Evolutionary conservation across 2,113 vertebrate genomes (phyloP), one percentile per base, ranked within the genome.

Genomic region (Cryptoleucopteryx plumbea): DNA sequence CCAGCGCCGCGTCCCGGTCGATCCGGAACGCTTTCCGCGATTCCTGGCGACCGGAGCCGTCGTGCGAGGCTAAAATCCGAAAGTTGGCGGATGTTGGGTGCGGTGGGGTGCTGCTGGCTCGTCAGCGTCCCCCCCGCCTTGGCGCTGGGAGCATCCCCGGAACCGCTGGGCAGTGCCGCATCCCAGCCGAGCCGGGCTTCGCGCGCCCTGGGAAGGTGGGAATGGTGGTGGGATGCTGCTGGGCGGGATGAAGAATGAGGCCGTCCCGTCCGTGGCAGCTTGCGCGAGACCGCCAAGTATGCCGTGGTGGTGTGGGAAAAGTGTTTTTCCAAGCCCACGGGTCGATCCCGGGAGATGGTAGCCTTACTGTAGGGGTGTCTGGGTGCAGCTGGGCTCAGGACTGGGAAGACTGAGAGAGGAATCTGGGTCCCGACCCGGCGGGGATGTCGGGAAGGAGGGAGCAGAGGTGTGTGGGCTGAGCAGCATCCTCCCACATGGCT

Each of bases 361-460:
- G 13, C 40, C 50, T 56, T 0, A 0, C 45, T 21, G 62, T 14
- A 10, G 38, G 22, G 23, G 2, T 63, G 34, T 29, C 55, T 29
- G 62, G 6, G 43, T 77, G 58, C 27, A 73, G 40, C 22, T 40
- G 16, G n/a, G 47, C 65, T 94, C 31, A 13, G 38, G 48, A 4
- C 8, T 63, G 12, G 31, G 34, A 31, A 71, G 36, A 11, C 27
- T 15, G 66, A 75, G 56, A 65, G 22, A 11, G 27, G 38, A 59
- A 29, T 36, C 38, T 17, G 38, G 13, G 58, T 80, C 2, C 2
- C 1, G 5, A n/a, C 16, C 42, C 2, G 1, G 9, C 38, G 45
- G 47, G 19, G 10, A 9, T 68, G 43, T 50, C 11, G 6, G 34
- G 34, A 31, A 61, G 42, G 62, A 85, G 32, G 26, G 43, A 38